Conservation (phyloP, 2,888 invertebrate genomes). For the Euspilapteryx auroguttella region DNA sequence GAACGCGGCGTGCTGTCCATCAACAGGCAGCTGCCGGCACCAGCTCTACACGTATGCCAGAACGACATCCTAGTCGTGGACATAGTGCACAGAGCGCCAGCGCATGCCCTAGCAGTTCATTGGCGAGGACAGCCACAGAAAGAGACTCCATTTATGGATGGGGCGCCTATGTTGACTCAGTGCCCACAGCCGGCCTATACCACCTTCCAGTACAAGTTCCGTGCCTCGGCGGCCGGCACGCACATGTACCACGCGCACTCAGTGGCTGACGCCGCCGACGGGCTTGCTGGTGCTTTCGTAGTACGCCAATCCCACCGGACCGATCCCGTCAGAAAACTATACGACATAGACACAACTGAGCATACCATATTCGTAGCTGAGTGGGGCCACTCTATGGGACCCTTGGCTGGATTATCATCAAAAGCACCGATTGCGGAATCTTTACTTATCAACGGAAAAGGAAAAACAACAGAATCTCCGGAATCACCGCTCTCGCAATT, state of each 20-base stretch:
- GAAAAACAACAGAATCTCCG: constrained; percentile 37
- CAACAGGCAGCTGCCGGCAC: constrained; percentile 68
- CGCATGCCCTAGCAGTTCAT: constrained; percentile 72
- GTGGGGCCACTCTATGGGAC: constrained; percentile 65
- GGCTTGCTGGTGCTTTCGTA: constrained; percentile 70
- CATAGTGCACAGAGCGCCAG: constrained; percentile 72
- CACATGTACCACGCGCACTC: constrained; percentile 77
- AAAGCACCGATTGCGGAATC: constrained; percentile 44
- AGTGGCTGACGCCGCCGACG: constrained; percentile 69
- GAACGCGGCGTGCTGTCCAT: constrained; percentile 66
- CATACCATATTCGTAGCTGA: constrained; percentile 73
- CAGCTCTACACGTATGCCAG: constrained; percentile 68
- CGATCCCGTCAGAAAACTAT: constrained; percentile 63
- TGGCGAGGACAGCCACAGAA: constrained; percentile 78
- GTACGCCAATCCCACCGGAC: constrained; percentile 66
- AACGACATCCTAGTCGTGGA: constrained; percentile 78
- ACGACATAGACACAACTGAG: constrained; percentile 70
- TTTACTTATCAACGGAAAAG: constrained; percentile 67
- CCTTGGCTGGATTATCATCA: constrained; percentile 39
- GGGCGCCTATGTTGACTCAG: constrained; percentile 76
- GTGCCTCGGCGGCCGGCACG: constrained; percentile 71
- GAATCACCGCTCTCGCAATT: constrained; percentile 47
- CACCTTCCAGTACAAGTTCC: constrained; percentile 76
- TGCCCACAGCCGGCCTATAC: constrained; percentile 75
- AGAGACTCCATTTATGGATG: constrained; percentile 76